Conservation (phyloP, 2,888 invertebrate genomes). For the Conchocele bisecta region DNA sequence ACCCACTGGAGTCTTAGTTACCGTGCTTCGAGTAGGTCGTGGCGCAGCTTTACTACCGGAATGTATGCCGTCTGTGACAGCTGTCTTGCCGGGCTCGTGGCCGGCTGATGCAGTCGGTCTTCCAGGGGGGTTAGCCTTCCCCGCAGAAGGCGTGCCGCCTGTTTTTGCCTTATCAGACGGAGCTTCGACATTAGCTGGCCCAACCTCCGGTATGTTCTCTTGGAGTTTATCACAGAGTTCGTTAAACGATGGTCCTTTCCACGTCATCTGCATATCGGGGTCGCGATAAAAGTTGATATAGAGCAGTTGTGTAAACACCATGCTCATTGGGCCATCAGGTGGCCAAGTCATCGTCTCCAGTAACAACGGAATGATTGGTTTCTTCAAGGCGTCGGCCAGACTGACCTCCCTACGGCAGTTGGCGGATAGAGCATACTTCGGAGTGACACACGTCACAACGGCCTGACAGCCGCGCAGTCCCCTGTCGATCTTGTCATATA, state of each 20-base stretch:
- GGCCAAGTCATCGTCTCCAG: conserved; percentile 79
- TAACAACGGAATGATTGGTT: conserved; percentile 78
- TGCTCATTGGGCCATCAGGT: conserved; percentile 80
- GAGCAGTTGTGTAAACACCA: conserved; percentile 76
- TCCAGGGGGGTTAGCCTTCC: too few species aligned
- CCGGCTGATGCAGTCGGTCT: too few species aligned
- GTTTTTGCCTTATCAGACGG: too few species aligned
- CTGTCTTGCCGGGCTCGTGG: too few species aligned
- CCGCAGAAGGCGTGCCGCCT: too few species aligned
- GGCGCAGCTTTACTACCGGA: too few species aligned
- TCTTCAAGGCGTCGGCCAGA: conserved; percentile 78
- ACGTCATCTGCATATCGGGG: conserved; percentile 57
- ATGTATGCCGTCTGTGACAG: too few species aligned
- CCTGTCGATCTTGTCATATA: conserved; percentile 80
- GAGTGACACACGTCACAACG: conserved; percentile 77
- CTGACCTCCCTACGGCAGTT: conserved; percentile 80
- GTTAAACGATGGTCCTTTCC: conserved; percentile 68
- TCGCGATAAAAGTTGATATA: conserved; percentile 74
- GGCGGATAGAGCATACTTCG: conserved; percentile 78
- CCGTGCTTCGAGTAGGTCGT: too few species aligned
- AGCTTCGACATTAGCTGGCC: too few species aligned
- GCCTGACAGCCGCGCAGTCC: conserved; percentile 75
- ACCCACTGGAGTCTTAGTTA: too few species aligned
- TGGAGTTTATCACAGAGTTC: conserved; percentile 62
- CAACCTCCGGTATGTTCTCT: too few species aligned